Evolutionary conservation across 2,113 vertebrate species (phyloP), one percentile per base, ranked within the genome.

Genomic region (Helogale parvula): DNA sequence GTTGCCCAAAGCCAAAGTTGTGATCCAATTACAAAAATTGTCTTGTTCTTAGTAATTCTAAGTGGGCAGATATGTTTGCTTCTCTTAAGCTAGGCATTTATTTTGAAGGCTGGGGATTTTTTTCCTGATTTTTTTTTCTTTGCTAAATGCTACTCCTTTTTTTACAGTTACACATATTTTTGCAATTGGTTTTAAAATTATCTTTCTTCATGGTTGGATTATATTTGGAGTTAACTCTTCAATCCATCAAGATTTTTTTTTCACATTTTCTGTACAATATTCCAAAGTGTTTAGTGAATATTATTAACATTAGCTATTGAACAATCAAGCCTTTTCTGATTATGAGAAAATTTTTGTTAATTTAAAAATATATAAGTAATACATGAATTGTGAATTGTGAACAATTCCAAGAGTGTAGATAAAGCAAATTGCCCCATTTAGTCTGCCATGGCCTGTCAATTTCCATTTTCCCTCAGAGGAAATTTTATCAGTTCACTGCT

Each of bases 301-400:
- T 81, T 72, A 71, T 50, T 57, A 94, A 89, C 54, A 92, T 86
- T 81, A 93, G 5, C 15, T 93, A 31, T 80, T 94, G 9, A 88
- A 80, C 79, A 85, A 89, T 88, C 16, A 80, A 89, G 31, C 1
- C 0, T 89, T 66, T 94, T 2, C 11, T 57, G 6, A 57, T 68
- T 77, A 74, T 80, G 35, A 94, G 65, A 19, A 94, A 79, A 63
- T 65, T 19, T 41, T 60, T 94, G 68, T 71, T 89, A 27, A 52
- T 80, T 82, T 90, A 47, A 19, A 29, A 91, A 66, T 85, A 50
- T 85, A 12, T 71, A 54, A 90, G 16, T 45, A 77, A 91, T 82
- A 27, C 6, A 52, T 69, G n/a, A 87, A 45, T 83, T 60, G 54
- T 57, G 54, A 57, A 68, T 50, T 60, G 35, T 90, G 54, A 93